phyloP scores from a whole-genome alignment of 2,113 vertebrate genomes.

The Illadopsis cleaveri region DNA sequence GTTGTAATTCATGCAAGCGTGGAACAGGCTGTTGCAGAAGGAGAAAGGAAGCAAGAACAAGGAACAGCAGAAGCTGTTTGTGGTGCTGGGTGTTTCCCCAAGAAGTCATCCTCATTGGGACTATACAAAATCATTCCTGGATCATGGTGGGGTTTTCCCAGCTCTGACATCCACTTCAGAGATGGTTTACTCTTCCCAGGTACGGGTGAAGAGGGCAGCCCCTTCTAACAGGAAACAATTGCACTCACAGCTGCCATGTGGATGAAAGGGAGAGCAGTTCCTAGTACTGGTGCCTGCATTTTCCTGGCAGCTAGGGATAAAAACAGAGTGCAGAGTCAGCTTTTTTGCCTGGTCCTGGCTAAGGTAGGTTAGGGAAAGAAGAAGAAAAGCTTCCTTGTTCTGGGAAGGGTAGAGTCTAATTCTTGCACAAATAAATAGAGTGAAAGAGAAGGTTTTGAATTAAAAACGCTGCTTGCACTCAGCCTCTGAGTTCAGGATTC shows the following conservation, averaged over 20 bases:
- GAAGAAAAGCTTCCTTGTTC: background rate
- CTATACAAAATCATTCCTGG: background rate
- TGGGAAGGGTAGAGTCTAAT: background rate
- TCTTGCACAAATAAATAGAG: background rate
- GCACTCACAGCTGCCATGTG: background rate
- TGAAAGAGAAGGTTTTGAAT: background rate
- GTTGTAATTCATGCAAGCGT: background rate
- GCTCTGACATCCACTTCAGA: background rate
- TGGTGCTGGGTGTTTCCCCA: background rate
- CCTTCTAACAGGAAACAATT: background rate
- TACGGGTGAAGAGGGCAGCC: background rate
- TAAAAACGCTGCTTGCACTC: background rate
- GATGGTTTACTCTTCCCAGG: background rate
- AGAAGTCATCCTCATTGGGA: background rate
- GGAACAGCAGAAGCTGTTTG: background rate
- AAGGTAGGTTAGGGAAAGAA: background rate
- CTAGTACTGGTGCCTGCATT: background rate
- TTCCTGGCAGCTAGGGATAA: background rate
- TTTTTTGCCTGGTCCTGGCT: background rate
- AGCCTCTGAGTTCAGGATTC: background rate
- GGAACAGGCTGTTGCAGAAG: background rate
- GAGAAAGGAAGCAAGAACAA: background rate
- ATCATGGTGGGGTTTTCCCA: background rate
- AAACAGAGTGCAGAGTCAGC: fast-evolving
- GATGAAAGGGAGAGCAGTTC: background rate